These are phyloP conservation scores for Chrysomela aeneicollis DNA, from an alignment of 2,888 invertebrate species.

Conservation along the genomic window DNA sequence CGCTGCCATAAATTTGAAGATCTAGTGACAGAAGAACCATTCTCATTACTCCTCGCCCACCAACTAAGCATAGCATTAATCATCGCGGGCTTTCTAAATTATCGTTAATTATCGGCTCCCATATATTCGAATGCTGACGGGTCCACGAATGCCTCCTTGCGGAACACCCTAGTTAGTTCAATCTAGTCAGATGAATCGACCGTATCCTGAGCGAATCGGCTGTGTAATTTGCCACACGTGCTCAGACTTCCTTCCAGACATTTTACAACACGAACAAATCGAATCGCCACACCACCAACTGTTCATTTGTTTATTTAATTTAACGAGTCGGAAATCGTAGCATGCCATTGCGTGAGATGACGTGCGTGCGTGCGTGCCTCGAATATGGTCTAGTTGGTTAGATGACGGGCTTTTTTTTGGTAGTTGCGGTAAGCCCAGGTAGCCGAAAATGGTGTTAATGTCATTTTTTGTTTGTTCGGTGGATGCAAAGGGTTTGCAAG, in stretches of 20 bases:
- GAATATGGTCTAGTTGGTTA: constrained; percentile 1
- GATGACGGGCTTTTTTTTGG: neutral
- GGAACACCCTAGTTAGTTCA: no score
- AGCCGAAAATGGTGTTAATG: neutral
- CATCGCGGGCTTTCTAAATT: no score
- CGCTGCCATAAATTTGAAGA: neutral
- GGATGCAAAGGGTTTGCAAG: no score
- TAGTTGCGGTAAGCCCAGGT: neutral
- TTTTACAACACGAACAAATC: neutral
- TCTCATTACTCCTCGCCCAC: neutral
- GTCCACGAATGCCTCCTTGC: neutral
- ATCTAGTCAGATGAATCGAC: no score
- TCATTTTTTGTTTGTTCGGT: neutral
- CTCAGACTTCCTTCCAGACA: neutral
- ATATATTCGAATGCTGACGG: neutral
- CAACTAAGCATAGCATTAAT: neutral
- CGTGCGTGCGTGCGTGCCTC: neutral
- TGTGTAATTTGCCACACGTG: neutral
- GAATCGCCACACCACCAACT: neutral
- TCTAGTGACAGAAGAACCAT: neutral
- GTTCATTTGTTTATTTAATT: neutral
- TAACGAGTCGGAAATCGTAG: constrained; percentile 1
- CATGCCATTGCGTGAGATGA: neutral
- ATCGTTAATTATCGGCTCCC: neutral
- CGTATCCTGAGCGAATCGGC: neutral